Percentiles rank a stretch among this genome's conserved stretches.
These are phyloP conservation scores for Patella ulyssiponensis DNA, from an alignment of 2,888 invertebrate genomes.

Conservation along the genomic window DNA sequence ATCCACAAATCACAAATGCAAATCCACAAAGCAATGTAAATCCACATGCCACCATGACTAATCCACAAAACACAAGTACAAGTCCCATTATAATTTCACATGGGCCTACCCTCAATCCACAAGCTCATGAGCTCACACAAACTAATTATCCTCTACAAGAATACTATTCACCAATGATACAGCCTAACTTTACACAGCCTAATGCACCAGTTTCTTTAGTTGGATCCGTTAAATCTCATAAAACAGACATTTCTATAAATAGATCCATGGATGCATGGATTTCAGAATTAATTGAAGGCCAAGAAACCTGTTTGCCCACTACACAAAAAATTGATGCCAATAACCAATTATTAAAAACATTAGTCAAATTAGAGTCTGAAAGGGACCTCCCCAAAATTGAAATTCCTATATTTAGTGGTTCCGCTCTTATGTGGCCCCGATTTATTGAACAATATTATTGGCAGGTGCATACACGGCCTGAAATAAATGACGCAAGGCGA, in stretches of 20 bases:
- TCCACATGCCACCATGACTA: too few species aligned
- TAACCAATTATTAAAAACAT: not conserved
- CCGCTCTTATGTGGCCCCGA: not conserved
- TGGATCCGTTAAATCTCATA: too few species aligned
- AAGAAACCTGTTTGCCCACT: not conserved
- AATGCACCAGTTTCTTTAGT: too few species aligned
- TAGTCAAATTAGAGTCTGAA: conserved; percentile 13
- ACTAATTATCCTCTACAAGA: too few species aligned
- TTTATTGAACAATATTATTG: not conserved
- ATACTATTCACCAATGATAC: too few species aligned
- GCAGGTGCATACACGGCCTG: not conserved
- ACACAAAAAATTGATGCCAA: not conserved
- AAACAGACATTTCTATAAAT: not conserved
- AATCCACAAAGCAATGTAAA: too few species aligned
- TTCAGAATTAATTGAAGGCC: not conserved
- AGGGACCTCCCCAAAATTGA: conserved; percentile 10
- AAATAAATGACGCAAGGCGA: not conserved
- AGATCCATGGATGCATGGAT: conserved; percentile 13
- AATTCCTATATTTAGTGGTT: not conserved
- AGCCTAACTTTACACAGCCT: too few species aligned
- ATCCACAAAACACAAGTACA: too few species aligned
- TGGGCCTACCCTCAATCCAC: too few species aligned
- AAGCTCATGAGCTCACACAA: too few species aligned
- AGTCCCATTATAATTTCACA: too few species aligned
- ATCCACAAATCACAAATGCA: too few species aligned